phyloP scores from a whole-genome alignment of 2,113 vertebrate species.

The Prinia subflava region DNA sequence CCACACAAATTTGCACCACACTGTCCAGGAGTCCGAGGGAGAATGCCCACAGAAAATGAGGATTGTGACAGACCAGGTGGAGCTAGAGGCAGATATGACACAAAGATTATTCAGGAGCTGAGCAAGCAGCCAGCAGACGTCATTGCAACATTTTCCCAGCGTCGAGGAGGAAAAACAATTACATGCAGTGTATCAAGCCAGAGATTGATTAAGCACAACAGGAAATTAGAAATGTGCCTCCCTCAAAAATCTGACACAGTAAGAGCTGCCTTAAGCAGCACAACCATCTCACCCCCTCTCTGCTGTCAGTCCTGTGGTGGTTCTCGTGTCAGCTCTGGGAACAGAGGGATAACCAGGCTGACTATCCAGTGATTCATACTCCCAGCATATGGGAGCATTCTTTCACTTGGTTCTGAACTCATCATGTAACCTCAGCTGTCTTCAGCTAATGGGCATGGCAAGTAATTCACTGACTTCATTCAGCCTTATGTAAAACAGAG shows the following conservation, averaged over 20 bases:
- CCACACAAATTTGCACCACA: background rate
- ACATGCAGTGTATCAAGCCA: background rate
- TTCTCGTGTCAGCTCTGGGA: background rate
- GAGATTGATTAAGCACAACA: conserved; percentile 15
- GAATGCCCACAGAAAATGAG: background rate
- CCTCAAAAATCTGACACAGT: background rate
- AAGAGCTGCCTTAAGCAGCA: background rate
- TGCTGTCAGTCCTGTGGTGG: background rate
- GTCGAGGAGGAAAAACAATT: background rate
- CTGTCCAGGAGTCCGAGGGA: background rate
- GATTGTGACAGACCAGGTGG: background rate
- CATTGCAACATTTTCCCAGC: background rate
- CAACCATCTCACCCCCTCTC: background rate
- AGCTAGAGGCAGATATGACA: background rate
- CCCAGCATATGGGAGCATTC: background rate
- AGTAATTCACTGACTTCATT: conserved; percentile 13
- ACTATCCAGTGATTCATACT: background rate
- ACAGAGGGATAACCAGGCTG: background rate
- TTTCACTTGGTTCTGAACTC: background rate
- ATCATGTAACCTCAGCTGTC: background rate
- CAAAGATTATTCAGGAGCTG: background rate
- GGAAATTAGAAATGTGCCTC: conserved; percentile 4
- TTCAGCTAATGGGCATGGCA: background rate
- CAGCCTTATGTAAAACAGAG: background rate
- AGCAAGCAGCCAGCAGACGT: background rate